phyloP scores from a whole-genome alignment of 2,797 vertebrate species.

The Thalassophryne amazonica region DNA sequence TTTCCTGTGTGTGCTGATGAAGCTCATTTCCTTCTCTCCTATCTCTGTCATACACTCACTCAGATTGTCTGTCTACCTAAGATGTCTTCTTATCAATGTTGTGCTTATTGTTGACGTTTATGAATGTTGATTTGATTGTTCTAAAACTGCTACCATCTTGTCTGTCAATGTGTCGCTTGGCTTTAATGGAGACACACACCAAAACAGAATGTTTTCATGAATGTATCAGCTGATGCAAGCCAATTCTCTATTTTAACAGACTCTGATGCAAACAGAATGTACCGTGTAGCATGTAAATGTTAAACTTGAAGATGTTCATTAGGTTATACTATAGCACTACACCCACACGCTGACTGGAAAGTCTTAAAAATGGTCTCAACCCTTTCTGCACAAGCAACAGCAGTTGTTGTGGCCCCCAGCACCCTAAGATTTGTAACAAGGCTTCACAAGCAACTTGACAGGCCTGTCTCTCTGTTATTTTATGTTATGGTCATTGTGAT shows the following conservation, averaged over 20 bases:
- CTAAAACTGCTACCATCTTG: conserved; percentile 74
- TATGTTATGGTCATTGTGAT: too few species aligned
- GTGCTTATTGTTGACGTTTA: conserved; percentile 66
- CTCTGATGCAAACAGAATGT: background rate
- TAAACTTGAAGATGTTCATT: too few species aligned
- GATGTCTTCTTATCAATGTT: conserved; percentile 58
- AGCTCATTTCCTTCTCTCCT: conserved; percentile 71
- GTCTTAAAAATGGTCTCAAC: too few species aligned
- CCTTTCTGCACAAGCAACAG: too few species aligned
- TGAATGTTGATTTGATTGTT: conserved; percentile 71
- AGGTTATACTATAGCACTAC: too few species aligned
- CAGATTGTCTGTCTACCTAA: conserved; percentile 42
- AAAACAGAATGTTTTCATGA: conserved; percentile 47
- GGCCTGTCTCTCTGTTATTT: too few species aligned
- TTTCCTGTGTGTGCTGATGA: conserved; percentile 52
- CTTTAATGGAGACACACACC: conserved; percentile 73
- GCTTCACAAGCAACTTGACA: too few species aligned
- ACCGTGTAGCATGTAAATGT: background rate
- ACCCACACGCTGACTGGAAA: too few species aligned
- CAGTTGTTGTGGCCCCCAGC: too few species aligned
- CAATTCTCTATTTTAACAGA: too few species aligned
- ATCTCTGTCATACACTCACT: conserved; percentile 64
- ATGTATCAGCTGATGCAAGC: too few species aligned
- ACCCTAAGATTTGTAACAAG: too few species aligned
- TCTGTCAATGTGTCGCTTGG: conserved; percentile 79